phyloP scores from a whole-genome alignment of 1,140 invertebrate genomes.

The Mycetomoellerius zeteki region DNA sequence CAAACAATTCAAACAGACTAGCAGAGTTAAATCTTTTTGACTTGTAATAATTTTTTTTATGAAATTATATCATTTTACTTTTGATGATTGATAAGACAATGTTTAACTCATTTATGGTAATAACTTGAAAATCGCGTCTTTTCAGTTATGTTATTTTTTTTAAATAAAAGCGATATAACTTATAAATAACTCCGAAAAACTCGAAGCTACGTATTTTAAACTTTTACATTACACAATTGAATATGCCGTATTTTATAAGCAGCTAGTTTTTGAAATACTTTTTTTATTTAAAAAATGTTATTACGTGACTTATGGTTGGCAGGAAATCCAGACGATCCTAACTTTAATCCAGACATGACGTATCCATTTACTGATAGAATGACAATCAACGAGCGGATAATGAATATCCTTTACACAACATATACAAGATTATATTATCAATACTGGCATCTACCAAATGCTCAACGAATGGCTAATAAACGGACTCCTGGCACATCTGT shows the following conservation, averaged over 20 bases:
- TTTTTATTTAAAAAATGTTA: constrained; percentile 5
- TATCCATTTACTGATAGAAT: constrained; percentile 81
- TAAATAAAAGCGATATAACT: background rate
- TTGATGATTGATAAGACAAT: no score
- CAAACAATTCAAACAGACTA: no score
- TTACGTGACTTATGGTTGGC: background rate
- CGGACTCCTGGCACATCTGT: constrained; percentile 74
- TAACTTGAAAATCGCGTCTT: no score
- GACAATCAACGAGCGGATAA: constrained; percentile 76
- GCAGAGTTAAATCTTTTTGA: no score
- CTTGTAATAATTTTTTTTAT: no score
- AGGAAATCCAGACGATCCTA: constrained; percentile 84
- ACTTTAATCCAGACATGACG: constrained; percentile 84
- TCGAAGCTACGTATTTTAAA: background rate
- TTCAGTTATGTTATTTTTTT: no score
- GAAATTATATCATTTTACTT: no score
- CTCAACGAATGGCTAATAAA: constrained; percentile 78
- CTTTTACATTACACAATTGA: constrained; percentile 12
- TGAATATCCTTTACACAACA: constrained; percentile 79
- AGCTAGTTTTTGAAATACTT: background rate
- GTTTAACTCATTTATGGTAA: no score
- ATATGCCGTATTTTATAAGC: background rate
- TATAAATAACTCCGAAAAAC: background rate
- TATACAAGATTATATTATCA: constrained; percentile 83
- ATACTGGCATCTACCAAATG: constrained; percentile 78